phyloP scores from a whole-genome alignment of 2,113 vertebrate species.

The Seriola quinqueradiata region DNA sequence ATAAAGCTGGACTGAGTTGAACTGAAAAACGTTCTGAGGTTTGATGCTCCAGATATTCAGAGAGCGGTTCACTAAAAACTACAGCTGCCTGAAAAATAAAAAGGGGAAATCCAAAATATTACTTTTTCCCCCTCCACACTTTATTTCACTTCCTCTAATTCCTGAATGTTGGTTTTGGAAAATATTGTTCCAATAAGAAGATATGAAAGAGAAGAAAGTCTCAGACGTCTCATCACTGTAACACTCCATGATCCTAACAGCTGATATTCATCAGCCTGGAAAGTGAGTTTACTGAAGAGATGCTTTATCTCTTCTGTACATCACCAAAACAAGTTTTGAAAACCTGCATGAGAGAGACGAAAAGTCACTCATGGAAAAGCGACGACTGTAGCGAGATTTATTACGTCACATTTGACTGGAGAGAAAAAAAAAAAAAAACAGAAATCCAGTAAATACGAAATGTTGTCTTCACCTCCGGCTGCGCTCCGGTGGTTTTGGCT shows the following conservation, averaged over 20 bases:
- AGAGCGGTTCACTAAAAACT: too few relatives aligned
- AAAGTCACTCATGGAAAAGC: background rate
- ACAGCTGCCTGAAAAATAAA: too few relatives aligned
- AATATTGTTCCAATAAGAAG: background rate
- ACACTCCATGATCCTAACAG: too few relatives aligned
- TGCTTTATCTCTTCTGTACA: slow-evolving; percentile 4
- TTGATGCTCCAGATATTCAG: too few relatives aligned
- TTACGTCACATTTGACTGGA: background rate
- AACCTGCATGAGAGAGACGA: too few relatives aligned
- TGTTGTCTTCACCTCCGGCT: background rate
- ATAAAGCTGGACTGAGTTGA: too few relatives aligned
- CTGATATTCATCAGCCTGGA: background rate
- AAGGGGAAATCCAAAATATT: too few relatives aligned
- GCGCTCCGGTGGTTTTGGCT: slow-evolving; percentile 13
- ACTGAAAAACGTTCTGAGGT: too few relatives aligned
- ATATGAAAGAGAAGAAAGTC: background rate
- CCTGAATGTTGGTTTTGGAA: background rate
- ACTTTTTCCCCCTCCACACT: too few relatives aligned
- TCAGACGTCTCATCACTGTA: background rate
- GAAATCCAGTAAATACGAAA: background rate
- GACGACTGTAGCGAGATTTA: background rate
- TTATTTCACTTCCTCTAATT: background rate
- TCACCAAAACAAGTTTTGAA: background rate
- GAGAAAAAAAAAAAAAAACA: background rate
- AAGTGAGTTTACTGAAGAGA: background rate